Conservation (phyloP, 2,797 vertebrate species). For the Gorsachius magnificus region DNA sequence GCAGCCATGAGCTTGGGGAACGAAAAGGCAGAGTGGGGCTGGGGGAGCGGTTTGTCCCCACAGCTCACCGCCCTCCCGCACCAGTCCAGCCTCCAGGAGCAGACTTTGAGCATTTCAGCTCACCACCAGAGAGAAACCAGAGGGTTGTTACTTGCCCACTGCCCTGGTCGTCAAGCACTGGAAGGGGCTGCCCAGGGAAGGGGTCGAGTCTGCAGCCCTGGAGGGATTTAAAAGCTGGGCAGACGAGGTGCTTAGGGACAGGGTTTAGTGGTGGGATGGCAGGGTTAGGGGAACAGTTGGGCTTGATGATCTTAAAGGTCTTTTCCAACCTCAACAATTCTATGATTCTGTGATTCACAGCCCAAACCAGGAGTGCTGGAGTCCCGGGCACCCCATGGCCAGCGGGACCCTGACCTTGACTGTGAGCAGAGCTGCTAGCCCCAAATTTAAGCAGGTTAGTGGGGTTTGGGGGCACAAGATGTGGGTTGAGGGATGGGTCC, state of each 20-base stretch:
- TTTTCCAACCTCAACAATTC: too few species aligned
- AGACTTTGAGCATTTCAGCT: neutral
- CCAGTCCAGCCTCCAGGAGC: neutral
- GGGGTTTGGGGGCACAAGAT: rapidly evolving
- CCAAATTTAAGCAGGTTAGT: neutral
- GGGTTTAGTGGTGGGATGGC: too few species aligned
- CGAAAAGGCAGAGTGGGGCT: neutral
- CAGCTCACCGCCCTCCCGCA: neutral
- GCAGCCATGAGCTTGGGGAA: neutral
- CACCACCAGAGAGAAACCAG: neutral
- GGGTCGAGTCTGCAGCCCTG: too few species aligned
- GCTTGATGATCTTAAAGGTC: too few species aligned
- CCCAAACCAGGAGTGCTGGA: neutral
- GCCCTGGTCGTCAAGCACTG: too few species aligned
- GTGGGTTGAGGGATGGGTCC: neutral
- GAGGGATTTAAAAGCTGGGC: too few species aligned
- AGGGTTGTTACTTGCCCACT: neutral
- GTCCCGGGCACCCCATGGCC: rapidly evolving
- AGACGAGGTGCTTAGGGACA: too few species aligned
- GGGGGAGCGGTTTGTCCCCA: rapidly evolving
- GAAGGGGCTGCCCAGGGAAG: too few species aligned
- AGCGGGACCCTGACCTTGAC: neutral
- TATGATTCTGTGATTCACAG: neutral
- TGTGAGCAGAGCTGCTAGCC: neutral
- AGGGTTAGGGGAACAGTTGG: too few species aligned